Conservation (phyloP, 2,797 vertebrate genomes). For the Trichosurus vulpecula region DNA sequence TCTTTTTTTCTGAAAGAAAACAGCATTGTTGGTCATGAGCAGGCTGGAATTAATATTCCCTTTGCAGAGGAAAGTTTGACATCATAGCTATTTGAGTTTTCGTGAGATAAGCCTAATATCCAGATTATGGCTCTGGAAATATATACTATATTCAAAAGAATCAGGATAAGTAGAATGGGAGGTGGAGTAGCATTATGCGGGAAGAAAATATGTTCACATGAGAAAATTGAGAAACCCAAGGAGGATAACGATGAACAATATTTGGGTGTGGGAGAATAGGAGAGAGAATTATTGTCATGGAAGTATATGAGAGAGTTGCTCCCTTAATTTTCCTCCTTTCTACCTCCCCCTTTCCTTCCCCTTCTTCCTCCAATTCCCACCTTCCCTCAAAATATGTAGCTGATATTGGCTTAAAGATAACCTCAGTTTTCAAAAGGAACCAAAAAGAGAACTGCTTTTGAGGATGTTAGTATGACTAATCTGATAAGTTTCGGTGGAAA, state of each 20-base stretch:
- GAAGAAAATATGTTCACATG: not conserved
- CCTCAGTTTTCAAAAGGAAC: not conserved
- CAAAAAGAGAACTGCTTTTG: not conserved
- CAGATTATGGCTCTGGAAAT: not conserved
- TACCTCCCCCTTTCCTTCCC: not conserved
- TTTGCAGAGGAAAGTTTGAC: not conserved
- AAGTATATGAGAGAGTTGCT: not conserved
- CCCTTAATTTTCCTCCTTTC: not conserved
- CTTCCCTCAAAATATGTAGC: not conserved
- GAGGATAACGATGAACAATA: not conserved
- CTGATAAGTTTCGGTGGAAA: not conserved
- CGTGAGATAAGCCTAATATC: not conserved
- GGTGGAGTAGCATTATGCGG: not conserved
- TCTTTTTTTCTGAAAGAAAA: not conserved
- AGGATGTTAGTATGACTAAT: not conserved
- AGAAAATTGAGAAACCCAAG: not conserved
- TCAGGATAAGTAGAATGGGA: not conserved
- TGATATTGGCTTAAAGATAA: not conserved
- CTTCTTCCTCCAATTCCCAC: not conserved
- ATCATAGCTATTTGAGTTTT: not conserved
- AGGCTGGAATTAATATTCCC: too few species aligned
- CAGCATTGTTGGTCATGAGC: not conserved
- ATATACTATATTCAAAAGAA: not conserved
- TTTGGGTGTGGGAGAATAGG: not conserved
- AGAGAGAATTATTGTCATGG: not conserved